Base-by-base conservation (phyloP, 2,888 invertebrate genomes). In the Muscina levida region DNA sequence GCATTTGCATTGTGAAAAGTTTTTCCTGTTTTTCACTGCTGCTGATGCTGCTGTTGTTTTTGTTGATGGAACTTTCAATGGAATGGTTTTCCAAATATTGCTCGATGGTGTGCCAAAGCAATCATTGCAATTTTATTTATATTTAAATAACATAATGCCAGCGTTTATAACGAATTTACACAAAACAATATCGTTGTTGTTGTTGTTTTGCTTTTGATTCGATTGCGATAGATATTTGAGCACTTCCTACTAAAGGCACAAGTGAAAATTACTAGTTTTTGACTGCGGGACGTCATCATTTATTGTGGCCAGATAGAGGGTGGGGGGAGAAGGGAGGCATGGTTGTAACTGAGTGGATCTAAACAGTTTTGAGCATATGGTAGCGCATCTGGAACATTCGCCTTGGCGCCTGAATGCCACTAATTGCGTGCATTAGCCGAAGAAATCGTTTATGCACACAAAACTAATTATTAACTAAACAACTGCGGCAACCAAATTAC, bases 341-440 rank as follows among this genome's bases (percentile, higher is more conserved):
- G 31, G 4, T 3, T 8, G 31, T 3, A 5, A 31, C 8, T 5
- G 8, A 31, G 31, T 59, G 37, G 6, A 8, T 31, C 3, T 37
- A 17, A 37, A 31, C 37, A 17, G 26, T 2, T 39, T 17, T 8
- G 11, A 39, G 19, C 19, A 15, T 59, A 22, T 53, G 17, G 15
- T 48, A 39, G 37, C 39, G 46, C 73, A 77, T 81, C 22, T 56
- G 59, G 51, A 77, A 73, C 17, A 44, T 73, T 59, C 51, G 72
- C 71, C 17, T 46, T 73, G 67, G 59, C 74, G 72, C 77, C 81
- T 75, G 62, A 67, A 77, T 72, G 13, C 74, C 74, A 42, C 74
- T 72, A 72, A 77, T 81, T 81, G 77, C 74, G 74, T 74, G 81
- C 74, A 77, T 74, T 81, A 71, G 31, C 42, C 74, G 67, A 77